Evolutionary conservation across 1,140 invertebrate genomes (phyloP).

Genomic region (Trichonephila clavipes): DNA sequence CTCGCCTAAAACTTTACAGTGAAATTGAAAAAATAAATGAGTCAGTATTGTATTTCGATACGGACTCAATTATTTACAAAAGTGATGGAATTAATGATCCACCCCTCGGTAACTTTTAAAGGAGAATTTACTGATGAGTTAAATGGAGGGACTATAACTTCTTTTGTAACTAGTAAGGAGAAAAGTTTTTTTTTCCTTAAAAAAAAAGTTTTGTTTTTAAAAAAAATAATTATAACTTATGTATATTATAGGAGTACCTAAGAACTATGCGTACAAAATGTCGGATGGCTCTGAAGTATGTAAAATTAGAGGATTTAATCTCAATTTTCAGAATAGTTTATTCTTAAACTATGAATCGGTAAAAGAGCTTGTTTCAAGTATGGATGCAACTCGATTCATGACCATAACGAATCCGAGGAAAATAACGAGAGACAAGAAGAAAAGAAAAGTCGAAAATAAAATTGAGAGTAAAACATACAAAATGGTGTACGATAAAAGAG

Average conservation of each 20-base stretch:
- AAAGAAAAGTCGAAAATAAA: background rate
- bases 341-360: background rate
- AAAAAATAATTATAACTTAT: background rate
- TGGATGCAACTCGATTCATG: background rate
- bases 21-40: background rate
- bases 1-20: background rate
- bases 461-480: background rate
- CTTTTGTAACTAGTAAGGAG: slow-evolving; percentile 26
- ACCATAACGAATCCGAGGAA: background rate
- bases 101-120: slow-evolving; percentile 10
- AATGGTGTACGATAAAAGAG: slow-evolving; percentile 4
- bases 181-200: background rate
- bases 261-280: slow-evolving; percentile 1
- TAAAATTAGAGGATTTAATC: background rate
- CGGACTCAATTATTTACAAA: slow-evolving; percentile 5
- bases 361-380: background rate
- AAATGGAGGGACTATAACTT: background rate
- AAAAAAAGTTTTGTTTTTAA: background rate
- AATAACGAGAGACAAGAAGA: background rate
- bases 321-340: background rate
- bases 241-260: background rate
- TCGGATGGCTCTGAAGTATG: background rate
- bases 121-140: slow-evolving; percentile 48
- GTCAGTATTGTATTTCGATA: slow-evolving; percentile 1
- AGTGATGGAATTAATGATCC: slow-evolving; percentile 5